Base-by-base conservation (phyloP, 2,888 invertebrate species). In the Pardosa pseudoannulata region DNA sequence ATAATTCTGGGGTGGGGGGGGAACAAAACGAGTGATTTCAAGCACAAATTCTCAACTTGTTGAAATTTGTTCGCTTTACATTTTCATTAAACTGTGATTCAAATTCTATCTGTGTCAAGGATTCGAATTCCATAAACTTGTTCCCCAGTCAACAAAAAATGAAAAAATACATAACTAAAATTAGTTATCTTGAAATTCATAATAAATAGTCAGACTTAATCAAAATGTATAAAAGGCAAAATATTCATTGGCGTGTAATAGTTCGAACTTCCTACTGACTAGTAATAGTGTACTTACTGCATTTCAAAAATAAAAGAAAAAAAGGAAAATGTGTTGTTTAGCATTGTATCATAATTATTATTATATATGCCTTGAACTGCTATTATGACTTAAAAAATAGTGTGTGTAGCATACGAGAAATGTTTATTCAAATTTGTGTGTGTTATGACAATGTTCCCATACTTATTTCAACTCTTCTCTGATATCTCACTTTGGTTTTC, bases 1-100 rank as follows among this genome's bases (percentile, higher is more conserved):
- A 86, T 86, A 86, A 56, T 16, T 36, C 79, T 27, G 85, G 79
- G 79, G 62, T 41, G 41, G 70, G n/a, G 3, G 68, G n/a, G 3
- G 56, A 5, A 23, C 5, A 6, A 56, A 23, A 11, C n/a, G 56
- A 56, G 56, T 23, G 23, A 56, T 2, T n/a, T 56, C 56, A 16
- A 56, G 56, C 56, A 56, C 56, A 56, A 56, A 56, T 56, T 56
- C 7, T 56, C 56, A 56, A 56, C 56, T 23, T 56, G 56, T 56
- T 56, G 56, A 56, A 56, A 56, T 56, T 23, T 23, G 56, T 23
- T 56, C 23, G 56, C 56, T 19, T 19, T 36, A n/a, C 56, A 23
- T 19, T 56, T 46, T 46, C n/a, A 46, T 46, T 46, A 16, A 46
- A 9, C 46, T 46, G 46, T 46, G 46, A 46, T 46, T 46, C 46